Evolutionary conservation across 2,113 vertebrate species (phyloP).

Genomic region (Malaclemys terrapin): DNA sequence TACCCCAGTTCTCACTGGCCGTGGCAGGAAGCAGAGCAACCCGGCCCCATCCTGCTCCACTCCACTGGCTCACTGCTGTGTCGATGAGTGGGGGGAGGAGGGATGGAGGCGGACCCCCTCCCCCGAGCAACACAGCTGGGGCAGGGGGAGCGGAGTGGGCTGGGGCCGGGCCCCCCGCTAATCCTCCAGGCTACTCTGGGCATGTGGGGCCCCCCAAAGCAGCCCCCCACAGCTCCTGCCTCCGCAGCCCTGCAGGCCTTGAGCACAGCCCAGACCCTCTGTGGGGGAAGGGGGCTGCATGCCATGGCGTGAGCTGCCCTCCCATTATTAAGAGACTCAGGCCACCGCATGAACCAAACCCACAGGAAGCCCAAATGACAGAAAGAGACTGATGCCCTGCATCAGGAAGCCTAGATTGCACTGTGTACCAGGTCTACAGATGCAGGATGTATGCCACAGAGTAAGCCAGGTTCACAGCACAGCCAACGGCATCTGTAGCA

Average conservation of each 20-base stretch:
- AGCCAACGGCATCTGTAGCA: not conserved
- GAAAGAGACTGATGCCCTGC: not conserved
- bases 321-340: not conserved
- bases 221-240: too few relatives aligned
- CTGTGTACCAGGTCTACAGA: not conserved
- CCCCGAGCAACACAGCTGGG: too few relatives aligned
- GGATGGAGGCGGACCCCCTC: too few relatives aligned
- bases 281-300: too few relatives aligned
- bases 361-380: not conserved
- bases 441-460: not conserved
- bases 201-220: too few relatives aligned
- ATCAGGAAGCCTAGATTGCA: not conserved
- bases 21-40: too few relatives aligned
- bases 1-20: fast-evolving
- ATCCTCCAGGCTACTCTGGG: too few relatives aligned
- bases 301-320: not conserved
- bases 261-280: too few relatives aligned
- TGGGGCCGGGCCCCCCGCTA: too few relatives aligned
- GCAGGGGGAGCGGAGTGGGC: too few relatives aligned
- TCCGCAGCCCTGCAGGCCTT: too few relatives aligned
- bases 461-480: not conserved
- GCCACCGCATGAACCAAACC: not conserved
- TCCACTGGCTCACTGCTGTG: fast-evolving
- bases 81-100: fast-evolving
- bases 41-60: too few relatives aligned